phyloP scores from a whole-genome alignment of 2,113 vertebrate genomes.

The Tupaia chinensis region DNA sequence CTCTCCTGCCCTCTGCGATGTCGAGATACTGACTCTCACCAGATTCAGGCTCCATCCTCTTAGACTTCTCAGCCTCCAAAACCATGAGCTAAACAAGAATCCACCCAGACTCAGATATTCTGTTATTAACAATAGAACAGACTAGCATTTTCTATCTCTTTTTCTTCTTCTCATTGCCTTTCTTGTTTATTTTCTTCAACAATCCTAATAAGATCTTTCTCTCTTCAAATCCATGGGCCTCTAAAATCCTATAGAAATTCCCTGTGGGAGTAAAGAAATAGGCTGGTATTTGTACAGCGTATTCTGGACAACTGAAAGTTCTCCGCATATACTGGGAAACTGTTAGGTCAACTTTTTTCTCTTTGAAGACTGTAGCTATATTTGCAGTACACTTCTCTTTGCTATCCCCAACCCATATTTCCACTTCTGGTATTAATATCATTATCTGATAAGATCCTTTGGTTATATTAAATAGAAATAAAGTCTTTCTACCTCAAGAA shows the following conservation, averaged over 20 bases:
- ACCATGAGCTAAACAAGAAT: too few relatives aligned
- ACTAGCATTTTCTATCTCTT: neutral
- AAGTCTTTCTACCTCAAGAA: conserved; percentile 13
- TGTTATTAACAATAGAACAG: too few relatives aligned
- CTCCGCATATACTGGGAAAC: neutral
- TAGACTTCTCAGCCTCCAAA: too few relatives aligned
- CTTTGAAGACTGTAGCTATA: neutral
- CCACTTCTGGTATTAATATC: neutral
- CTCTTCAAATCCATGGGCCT: neutral
- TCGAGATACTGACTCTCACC: too few relatives aligned
- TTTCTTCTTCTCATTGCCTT: neutral
- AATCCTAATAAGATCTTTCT: conserved; percentile 24
- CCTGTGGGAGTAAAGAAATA: neutral
- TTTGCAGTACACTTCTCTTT: neutral
- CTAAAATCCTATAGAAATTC: conserved; percentile 41
- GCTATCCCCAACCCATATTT: neutral
- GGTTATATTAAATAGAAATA: conserved; percentile 14
- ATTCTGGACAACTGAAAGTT: neutral
- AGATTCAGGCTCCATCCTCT: too few relatives aligned
- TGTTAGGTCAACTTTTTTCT: neutral
- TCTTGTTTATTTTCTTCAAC: neutral
- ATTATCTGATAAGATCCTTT: neutral
- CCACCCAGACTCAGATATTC: too few relatives aligned
- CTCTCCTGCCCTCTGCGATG: too few relatives aligned
- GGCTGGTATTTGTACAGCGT: neutral